A percentile compares a stretch with the other conserved stretches of the same genome.
Evolutionary conservation across 2,888 invertebrate species (phyloP).

Genomic region (Sarcophaga carnaria): DNA sequence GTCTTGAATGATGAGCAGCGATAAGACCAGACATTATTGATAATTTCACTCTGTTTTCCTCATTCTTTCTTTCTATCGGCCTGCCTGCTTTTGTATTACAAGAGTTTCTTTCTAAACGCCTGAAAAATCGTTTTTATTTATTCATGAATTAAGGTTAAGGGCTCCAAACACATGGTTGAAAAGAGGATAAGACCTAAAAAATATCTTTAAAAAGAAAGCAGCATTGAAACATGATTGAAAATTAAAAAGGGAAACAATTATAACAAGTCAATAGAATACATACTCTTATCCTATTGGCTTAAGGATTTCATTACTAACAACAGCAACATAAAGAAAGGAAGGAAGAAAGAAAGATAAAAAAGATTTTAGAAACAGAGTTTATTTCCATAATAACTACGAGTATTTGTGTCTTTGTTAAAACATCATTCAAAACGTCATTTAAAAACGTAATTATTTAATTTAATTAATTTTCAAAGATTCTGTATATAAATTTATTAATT

Average conservation of each 20-base stretch:
- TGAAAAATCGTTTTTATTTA: background rate
- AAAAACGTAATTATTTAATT: too few species aligned
- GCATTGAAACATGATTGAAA: background rate
- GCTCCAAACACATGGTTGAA: background rate
- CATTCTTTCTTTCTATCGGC: background rate
- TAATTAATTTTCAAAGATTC: too few species aligned
- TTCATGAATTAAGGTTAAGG: background rate
- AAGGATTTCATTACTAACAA: background rate
- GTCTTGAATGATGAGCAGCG: conserved; percentile 54
- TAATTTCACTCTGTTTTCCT: conserved; percentile 23
- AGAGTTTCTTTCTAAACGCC: background rate
- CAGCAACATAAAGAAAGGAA: background rate
- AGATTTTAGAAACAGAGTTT: background rate
- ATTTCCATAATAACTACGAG: too few species aligned
- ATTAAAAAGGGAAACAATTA: background rate
- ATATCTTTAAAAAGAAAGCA: background rate
- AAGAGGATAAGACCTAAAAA: background rate
- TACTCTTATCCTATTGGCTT: background rate
- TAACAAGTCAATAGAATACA: background rate
- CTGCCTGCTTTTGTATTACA: background rate
- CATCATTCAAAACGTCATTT: too few species aligned
- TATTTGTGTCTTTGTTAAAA: too few species aligned
- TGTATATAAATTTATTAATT: too few species aligned
- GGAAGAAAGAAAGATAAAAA: background rate
- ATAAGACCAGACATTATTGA: conserved; percentile 61